phyloP scores from a whole-genome alignment of 2,888 invertebrate genomes.

The Rhagonycha fulva region DNA sequence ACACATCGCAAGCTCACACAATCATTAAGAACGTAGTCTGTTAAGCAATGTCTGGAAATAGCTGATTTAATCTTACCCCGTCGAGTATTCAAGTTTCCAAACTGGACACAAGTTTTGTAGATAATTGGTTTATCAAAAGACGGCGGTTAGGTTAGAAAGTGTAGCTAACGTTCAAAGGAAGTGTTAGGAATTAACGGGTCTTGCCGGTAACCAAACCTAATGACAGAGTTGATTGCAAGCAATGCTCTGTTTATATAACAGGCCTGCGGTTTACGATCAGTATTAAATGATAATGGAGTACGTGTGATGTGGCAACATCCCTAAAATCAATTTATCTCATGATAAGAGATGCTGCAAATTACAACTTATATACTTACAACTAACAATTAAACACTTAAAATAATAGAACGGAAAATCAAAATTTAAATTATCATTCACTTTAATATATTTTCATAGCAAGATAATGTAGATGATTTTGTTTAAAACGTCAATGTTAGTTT shows the following conservation, averaged over 20 bases:
- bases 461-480: too few relatives aligned
- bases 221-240: conserved; percentile 26
- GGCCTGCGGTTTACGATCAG: conserved; percentile 28
- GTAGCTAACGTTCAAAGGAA: conserved; percentile 23
- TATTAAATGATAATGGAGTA: conserved; percentile 17
- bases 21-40: not conserved
- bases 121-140: conserved; percentile 39
- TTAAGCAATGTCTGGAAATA: not conserved
- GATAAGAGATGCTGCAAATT: not conserved
- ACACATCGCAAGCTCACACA: not conserved
- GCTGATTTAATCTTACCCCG: conserved; percentile 24
- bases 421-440: too few relatives aligned
- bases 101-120: conserved; percentile 37
- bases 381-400: not conserved
- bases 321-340: not conserved
- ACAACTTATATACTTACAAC: not conserved
- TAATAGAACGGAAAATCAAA: not conserved
- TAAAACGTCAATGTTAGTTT: too few relatives aligned
- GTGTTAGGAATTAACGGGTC: conserved; percentile 34
- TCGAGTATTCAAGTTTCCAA: conserved; percentile 34
- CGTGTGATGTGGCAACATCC: not conserved
- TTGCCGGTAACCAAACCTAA: conserved; percentile 27
- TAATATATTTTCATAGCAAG: too few relatives aligned
- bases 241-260: conserved; percentile 29
- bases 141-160: conserved; percentile 18